Evolutionary conservation across 2,797 vertebrate species (phyloP).

Genomic region (Manis crassicaudata): DNA sequence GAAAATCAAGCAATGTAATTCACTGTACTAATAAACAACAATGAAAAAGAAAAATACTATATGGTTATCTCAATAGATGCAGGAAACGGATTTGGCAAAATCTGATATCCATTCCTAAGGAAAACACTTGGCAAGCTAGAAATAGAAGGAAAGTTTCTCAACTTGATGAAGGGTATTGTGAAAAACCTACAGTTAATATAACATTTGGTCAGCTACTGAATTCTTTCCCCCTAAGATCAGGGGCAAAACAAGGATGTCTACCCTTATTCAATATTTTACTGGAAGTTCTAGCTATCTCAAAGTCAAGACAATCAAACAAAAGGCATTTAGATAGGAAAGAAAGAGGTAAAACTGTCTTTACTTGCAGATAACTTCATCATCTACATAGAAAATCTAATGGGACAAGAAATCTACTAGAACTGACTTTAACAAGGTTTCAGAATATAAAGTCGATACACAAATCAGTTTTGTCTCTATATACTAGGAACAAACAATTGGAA

Average conservation of each 20-base stretch:
- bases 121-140: conserved; percentile 8
- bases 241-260: neutral
- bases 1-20: conserved; percentile 36
- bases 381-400: neutral
- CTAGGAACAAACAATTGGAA: conserved; percentile 35
- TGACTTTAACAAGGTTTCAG: conserved; percentile 14
- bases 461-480: conserved; percentile 27
- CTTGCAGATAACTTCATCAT: neutral
- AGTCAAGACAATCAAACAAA: conserved; percentile 55
- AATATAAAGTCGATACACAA: neutral
- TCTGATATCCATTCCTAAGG: neutral
- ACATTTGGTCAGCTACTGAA: neutral
- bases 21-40: neutral
- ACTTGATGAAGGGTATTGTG: neutral
- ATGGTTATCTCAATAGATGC: conserved; percentile 20
- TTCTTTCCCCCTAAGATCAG: conserved; percentile 33
- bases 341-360: neutral
- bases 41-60: neutral
- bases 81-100: conserved; percentile 46
- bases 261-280: conserved; percentile 40
- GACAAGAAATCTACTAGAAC: neutral
- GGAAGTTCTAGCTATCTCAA: neutral
- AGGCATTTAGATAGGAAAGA: neutral
- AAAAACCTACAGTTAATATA: neutral
- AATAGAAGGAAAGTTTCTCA: conserved; percentile 33